Conservation (phyloP, 2,113 vertebrate species). For the Nesogale talazaci region DNA sequence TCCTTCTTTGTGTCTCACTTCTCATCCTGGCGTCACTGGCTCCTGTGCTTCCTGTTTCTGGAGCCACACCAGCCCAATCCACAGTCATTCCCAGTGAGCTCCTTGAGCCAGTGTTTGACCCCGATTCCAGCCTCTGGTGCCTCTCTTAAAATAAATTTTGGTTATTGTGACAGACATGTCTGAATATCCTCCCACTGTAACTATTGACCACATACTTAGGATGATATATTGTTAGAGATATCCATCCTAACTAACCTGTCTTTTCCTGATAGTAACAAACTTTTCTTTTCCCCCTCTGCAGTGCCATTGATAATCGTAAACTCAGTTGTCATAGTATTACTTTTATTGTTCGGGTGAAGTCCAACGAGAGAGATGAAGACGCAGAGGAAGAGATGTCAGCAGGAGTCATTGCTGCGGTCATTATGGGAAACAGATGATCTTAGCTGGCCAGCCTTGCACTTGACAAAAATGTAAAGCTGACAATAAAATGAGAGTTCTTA, state of each 20-base stretch:
- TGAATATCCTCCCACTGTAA: not conserved
- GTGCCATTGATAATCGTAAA: slow-evolving; percentile 97
- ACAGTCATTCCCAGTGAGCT: not conserved
- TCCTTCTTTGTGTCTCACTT: slow-evolving; percentile 26
- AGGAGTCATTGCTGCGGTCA: slow-evolving; percentile 53
- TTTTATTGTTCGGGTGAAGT: slow-evolving; percentile 94
- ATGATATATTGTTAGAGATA: slow-evolving; percentile 20
- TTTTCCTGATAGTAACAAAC: slow-evolving; percentile 51
- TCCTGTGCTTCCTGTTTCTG: not conserved
- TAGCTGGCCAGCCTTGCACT: slow-evolving; percentile 68
- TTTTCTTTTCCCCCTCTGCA: slow-evolving; percentile 78
- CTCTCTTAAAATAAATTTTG: slow-evolving; percentile 20
- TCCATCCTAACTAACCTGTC: not conserved
- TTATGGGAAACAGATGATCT: slow-evolving; percentile 63
- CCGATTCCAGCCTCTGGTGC: not conserved
- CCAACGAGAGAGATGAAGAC: not conserved
- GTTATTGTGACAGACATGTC: not conserved
- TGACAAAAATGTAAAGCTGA: slow-evolving; percentile 74
- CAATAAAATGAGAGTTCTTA: slow-evolving; percentile 83
- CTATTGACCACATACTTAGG: not conserved
- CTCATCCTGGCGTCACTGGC: not conserved
- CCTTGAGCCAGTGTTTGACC: not conserved
- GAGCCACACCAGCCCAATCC: not conserved
- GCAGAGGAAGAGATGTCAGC: slow-evolving; percentile 72
- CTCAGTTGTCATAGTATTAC: slow-evolving; percentile 91